Conservation (phyloP, 2,888 invertebrate genomes). For the Acleris cristana region DNA sequence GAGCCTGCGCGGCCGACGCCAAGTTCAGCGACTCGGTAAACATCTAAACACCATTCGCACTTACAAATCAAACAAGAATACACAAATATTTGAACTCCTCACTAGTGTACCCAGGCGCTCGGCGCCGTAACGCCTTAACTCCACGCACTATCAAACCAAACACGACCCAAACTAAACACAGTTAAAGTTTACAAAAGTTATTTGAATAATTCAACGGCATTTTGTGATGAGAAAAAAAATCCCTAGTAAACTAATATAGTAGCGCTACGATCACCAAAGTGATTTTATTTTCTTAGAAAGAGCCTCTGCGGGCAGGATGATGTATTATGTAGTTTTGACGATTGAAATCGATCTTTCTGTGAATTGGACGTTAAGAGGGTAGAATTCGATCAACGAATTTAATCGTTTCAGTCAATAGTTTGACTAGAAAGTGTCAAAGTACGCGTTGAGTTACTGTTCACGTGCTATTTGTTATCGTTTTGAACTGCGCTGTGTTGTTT, state of each 20-base stretch:
- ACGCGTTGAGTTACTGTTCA: neutral
- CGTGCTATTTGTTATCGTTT: neutral
- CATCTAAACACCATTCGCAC: constrained; percentile 82
- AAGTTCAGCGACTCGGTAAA: constrained; percentile 78
- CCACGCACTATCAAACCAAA: constrained; percentile 55
- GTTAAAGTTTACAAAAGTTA: constrained; percentile 55
- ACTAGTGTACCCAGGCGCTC: constrained; percentile 44
- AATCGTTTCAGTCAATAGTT: constrained; percentile 23
- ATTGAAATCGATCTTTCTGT: constrained; percentile 43
- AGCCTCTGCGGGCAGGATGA: constrained; percentile 52
- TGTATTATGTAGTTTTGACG: constrained; percentile 40
- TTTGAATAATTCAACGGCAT: constrained; percentile 49
- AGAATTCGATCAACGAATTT: constrained; percentile 3
- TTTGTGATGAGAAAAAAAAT: constrained; percentile 55
- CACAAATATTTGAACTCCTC: constrained; percentile 77
- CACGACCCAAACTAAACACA: constrained; percentile 54
- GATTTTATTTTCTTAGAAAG: constrained; percentile 74
- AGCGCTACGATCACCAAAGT: constrained; percentile 67
- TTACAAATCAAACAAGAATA: constrained; percentile 80
- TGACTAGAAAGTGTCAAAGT: constrained; percentile 29
- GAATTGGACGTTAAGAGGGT: constrained; percentile 34
- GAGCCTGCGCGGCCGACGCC: constrained; percentile 62
- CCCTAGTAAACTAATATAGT: constrained; percentile 74
- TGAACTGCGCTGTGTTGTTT: neutral
- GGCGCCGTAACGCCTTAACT: constrained; percentile 61